These are phyloP conservation scores for Gymnoscopelus microlampas DNA, from an alignment of 2,797 vertebrate genomes.

Conservation along the genomic window DNA sequence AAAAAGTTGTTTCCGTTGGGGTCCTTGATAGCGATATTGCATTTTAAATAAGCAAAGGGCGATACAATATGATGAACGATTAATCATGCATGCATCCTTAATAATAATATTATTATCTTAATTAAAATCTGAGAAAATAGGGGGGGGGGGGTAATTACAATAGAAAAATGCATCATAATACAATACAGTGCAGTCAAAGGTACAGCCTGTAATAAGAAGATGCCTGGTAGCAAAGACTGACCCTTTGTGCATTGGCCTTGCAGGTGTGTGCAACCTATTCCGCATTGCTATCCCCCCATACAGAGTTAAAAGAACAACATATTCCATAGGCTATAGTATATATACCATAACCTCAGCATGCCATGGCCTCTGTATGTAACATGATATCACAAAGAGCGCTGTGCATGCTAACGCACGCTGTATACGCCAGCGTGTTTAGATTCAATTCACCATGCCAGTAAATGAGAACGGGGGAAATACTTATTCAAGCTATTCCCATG, in stretches of 20 bases:
- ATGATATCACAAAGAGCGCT: conserved; percentile 24
- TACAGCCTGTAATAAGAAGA: too few relatives aligned
- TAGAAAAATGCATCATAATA: too few relatives aligned
- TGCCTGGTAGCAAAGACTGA: not conserved
- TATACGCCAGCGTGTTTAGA: conserved; percentile 27
- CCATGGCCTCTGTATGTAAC: conserved; percentile 42
- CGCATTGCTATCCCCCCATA: not conserved
- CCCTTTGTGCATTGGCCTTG: not conserved
- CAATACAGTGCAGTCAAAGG: too few relatives aligned
- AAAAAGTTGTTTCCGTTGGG: too few relatives aligned
- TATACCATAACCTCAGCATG: conserved; percentile 16
- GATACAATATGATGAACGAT: too few relatives aligned
- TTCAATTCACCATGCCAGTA: conserved; percentile 36
- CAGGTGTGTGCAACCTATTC: conserved; percentile 14
- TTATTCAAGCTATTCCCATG: conserved; percentile 15
- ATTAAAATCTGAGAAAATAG: too few relatives aligned
- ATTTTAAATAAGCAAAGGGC: too few relatives aligned
- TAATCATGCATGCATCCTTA: too few relatives aligned
- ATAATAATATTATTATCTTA: too few relatives aligned
- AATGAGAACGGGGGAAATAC: conserved; percentile 16
- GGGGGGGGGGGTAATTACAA: too few relatives aligned
- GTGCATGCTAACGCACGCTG: not conserved
- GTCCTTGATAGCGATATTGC: too few relatives aligned
- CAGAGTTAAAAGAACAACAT: conserved; percentile 16
- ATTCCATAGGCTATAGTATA: conserved; percentile 19